phyloP scores from a whole-genome alignment of 1,140 invertebrate species.

The Drosophila dunni region DNA sequence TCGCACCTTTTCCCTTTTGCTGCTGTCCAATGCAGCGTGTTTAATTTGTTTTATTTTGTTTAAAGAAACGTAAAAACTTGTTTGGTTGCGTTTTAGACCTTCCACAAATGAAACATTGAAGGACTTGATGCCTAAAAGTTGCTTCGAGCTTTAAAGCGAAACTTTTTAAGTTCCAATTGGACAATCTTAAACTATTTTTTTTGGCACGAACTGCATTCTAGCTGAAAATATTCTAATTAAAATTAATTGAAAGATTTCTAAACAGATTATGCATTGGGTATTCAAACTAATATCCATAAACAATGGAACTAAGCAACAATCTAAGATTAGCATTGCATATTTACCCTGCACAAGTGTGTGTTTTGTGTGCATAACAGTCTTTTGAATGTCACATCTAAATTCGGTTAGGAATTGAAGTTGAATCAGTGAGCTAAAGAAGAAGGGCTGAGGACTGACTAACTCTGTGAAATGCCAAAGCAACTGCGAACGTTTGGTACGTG shows the following conservation, averaged over 20 bases:
- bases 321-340: slow-evolving; percentile 42
- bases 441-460: background rate
- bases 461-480: slow-evolving; percentile 35
- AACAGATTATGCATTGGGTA: background rate
- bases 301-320: slow-evolving; percentile 1
- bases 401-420: slow-evolving; percentile 26
- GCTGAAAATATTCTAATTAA: slow-evolving; percentile 10
- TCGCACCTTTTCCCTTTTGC: slow-evolving; percentile 18
- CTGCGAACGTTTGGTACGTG: slow-evolving; percentile 40
- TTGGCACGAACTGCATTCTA: background rate
- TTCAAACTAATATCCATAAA: slow-evolving; percentile 24
- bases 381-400: slow-evolving; percentile 58
- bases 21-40: slow-evolving; percentile 51
- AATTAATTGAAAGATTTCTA: slow-evolving; percentile 18
- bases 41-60: slow-evolving; percentile 58
- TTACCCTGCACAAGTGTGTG: slow-evolving; percentile 9
- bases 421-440: background rate
- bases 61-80: slow-evolving; percentile 16
- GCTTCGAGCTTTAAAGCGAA: too few relatives aligned
- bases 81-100: background rate
- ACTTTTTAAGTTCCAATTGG: too few relatives aligned
- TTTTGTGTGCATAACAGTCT: slow-evolving; percentile 42
- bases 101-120: too few relatives aligned
- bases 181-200: background rate
- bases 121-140: too few relatives aligned